Evolutionary conservation across 1,140 invertebrate genomes (phyloP), one percentile per base, ranked within the genome.

Genomic region (Zaprionus inermis): DNA sequence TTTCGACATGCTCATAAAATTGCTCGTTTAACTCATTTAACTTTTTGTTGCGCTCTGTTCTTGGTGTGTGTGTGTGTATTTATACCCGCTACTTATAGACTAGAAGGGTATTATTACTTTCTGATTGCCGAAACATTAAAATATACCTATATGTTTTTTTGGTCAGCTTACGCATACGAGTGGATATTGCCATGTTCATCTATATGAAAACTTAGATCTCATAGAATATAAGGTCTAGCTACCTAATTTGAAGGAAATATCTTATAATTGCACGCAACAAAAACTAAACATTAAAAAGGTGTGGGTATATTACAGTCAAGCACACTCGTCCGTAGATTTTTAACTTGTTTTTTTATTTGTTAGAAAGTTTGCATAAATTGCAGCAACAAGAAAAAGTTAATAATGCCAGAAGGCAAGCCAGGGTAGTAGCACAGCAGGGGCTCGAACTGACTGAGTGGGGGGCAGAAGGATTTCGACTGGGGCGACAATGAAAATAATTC

Each of bases 1-100:
- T 89, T 89, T 88, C 54, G 74, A 70, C 73, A 78, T 64, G 83
- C 83, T 88, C 79, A 82, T 90, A 73, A 90, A 90, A 85, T 86
- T 88, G 79, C 86, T 90, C 86, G 86, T 82, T 90, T 90, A 90
- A 90, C 86, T 90, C 86, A 90, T 90, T 90, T 90, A 90, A 90
- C 88, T 90, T 86, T 81, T 83, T 83, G 77, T 66, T 65, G 68
- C 72, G 72, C 54, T 73, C 59, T 64, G 49, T 75, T 79, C 68
- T 61, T 65, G 76, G 65, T 52, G 9, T 44, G 14, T 41, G 38
- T 12, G 66, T 56, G 44, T 28, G 55, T 28, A 28, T 28, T 28
- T 28, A 28, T 28, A 28, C 24, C 24, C 24, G 24, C 24, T 28
- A 28, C 24, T 28, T 5, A 1, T 28, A 28, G 24, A 28, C 3